Evolutionary conservation across 2,113 vertebrate species (phyloP), one percentile per base, ranked within the genome.

Genomic region (Etheostoma spectabile): DNA sequence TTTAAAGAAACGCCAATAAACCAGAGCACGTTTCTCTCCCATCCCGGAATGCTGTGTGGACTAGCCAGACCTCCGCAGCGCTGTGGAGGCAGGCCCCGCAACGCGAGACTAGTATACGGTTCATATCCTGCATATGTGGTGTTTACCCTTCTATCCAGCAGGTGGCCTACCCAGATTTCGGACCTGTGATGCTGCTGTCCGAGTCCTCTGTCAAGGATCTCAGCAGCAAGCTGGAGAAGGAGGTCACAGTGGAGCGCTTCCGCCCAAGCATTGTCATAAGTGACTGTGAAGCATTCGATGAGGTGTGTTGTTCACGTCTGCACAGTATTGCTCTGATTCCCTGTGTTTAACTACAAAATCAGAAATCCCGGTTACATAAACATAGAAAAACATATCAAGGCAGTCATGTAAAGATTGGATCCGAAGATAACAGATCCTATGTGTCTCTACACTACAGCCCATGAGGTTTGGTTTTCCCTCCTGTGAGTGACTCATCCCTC

Each of bases 161-260:
- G 96, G 94, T 99, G 91, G 97, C 94, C 6, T 99, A 98, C 84
- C 88, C 96, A 0, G 98, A 99, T 70, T 74, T 80, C 16, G 95
- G 93, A 19, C 96, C 97, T 0, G 7, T 98, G 72, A 91, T 97
- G 94, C 79, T 99, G 27, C 86, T 99, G 80, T 97, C 97, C 0
- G 96, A 97, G 85, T 95, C 97, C n/a, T 99, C 98, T 0, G 52
- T 99, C 66, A 88, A 91, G 0, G 95, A 99, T 82, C 90, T 99
- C 53, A 98, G 96, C 87, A 88, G 79, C 79, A 96, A 84, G 42
- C 22, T 99, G 57, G 94, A 96, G 78, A 93, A 95, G 52, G 96
- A 95, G 42, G 91, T 95, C 22, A 96, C 95, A 1, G 94, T 94
- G 69, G 87, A 94, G 45, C 88, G 95, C 21, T 99, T 99, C 94